Conservation (phyloP, 2,113 vertebrate genomes). For the Neodontobutis hainanensis region DNA sequence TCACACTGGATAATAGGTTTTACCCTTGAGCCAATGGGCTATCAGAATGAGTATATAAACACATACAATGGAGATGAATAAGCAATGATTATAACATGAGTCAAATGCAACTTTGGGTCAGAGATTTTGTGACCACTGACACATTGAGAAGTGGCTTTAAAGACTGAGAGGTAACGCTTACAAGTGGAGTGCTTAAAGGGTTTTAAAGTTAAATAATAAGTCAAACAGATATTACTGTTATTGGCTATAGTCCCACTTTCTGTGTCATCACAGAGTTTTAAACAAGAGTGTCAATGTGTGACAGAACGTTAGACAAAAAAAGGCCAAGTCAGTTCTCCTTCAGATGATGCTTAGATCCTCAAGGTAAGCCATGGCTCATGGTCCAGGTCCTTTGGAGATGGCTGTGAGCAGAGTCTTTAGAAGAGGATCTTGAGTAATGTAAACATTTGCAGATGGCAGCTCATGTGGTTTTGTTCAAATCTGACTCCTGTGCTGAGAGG, state of each 20-base stretch:
- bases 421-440: constrained; percentile 68
- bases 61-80: constrained; percentile 50
- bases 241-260: too few species aligned
- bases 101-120: constrained; percentile 36
- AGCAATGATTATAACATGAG: constrained; percentile 48
- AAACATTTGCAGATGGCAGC: constrained; percentile 72
- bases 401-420: constrained; percentile 65
- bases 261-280: too few species aligned
- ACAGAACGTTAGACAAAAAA: background rate
- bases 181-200: constrained; percentile 46
- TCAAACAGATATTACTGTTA: too few species aligned
- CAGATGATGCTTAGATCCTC: constrained; percentile 46
- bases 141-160: constrained; percentile 58
- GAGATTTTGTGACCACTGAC: constrained; percentile 43
- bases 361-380: constrained; percentile 40
- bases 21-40: constrained; percentile 39
- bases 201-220: background rate
- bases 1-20: constrained; percentile 45
- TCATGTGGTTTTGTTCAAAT: constrained; percentile 76
- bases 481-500: constrained; percentile 43
- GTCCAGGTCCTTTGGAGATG: constrained; percentile 56
- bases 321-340: background rate
- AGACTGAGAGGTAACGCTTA: constrained; percentile 44
- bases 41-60: constrained; percentile 48
- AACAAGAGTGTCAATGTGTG: background rate